These are phyloP conservation scores for Synanthedon myopaeformis DNA, from an alignment of 2,888 invertebrate species.

Conservation along the genomic window DNA sequence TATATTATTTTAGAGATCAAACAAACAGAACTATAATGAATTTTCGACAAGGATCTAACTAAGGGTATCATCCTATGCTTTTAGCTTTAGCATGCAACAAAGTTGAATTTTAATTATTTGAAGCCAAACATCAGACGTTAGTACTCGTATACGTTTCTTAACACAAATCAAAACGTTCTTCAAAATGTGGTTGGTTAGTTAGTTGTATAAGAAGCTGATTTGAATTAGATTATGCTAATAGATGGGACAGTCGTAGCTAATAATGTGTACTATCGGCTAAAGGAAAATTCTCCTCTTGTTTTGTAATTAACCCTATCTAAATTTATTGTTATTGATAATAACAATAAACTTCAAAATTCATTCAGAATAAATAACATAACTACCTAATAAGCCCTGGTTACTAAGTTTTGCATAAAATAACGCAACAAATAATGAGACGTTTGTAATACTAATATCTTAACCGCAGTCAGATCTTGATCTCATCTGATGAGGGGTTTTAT, in stretches of 20 bases:
- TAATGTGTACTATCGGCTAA: neutral
- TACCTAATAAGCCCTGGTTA: neutral
- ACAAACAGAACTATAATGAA: too few species aligned
- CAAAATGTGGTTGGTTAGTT: too few species aligned
- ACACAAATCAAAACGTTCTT: neutral
- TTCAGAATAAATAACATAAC: too few species aligned
- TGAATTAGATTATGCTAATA: neutral
- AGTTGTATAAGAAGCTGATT: too few species aligned
- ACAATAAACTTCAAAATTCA: too few species aligned
- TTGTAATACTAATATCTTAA: constrained; percentile 47
- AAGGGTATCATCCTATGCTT: too few species aligned
- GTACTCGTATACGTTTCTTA: neutral
- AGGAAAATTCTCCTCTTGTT: too few species aligned
- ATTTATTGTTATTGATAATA: too few species aligned
- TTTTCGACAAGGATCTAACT: too few species aligned
- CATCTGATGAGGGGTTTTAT: constrained; percentile 40
- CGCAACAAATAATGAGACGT: constrained; percentile 46
- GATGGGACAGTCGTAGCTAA: neutral
- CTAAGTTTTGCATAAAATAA: neutral
- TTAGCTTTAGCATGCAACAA: neutral
- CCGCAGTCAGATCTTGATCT: constrained; percentile 48
- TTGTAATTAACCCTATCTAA: too few species aligned
- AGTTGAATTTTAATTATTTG: neutral
- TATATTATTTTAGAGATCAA: too few species aligned
- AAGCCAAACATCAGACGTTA: neutral